These are phyloP conservation scores for Miichthys miiuy DNA, from an alignment of 2,797 vertebrate species.

Conservation along the genomic window DNA sequence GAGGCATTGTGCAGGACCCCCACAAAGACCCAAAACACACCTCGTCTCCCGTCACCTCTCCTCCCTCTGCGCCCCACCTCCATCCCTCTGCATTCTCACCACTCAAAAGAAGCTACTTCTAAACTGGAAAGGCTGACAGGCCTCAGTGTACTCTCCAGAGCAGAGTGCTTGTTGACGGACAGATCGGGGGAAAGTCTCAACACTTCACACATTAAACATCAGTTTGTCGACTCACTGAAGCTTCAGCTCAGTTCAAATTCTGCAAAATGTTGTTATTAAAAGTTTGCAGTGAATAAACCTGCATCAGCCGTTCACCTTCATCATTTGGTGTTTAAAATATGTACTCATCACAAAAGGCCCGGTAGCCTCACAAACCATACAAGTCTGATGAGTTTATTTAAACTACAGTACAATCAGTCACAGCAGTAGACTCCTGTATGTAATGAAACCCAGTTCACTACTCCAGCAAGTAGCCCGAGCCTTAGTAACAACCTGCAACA, in stretches of 20 bases:
- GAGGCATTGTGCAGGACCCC: slow-evolving; percentile 46
- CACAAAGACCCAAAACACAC: slow-evolving; percentile 44
- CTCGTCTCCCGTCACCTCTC: slow-evolving; percentile 34
- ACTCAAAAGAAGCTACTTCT: slow-evolving; percentile 19
- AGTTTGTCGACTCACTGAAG: background rate
- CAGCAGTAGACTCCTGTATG: too few species aligned
- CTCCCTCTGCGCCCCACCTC: slow-evolving; percentile 1
- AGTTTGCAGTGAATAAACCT: background rate
- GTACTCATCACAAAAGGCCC: background rate
- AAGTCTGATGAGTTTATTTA: background rate
- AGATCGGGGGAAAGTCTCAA: slow-evolving; percentile 5
- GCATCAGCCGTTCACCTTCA: background rate
- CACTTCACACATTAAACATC: slow-evolving; percentile 13
- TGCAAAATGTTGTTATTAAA: background rate
- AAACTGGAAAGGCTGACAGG: background rate
- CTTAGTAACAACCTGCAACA: too few species aligned
- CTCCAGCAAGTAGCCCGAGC: too few species aligned
- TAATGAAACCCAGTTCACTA: too few species aligned
- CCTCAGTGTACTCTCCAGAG: background rate
- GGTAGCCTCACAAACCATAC: background rate
- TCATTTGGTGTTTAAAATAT: slow-evolving; percentile 29
- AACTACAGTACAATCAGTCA: background rate
- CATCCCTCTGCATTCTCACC: slow-evolving; percentile 12
- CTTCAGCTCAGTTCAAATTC: slow-evolving; percentile 5
- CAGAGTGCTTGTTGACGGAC: slow-evolving; percentile 19